phyloP scores from a whole-genome alignment of 2,888 invertebrate species.

The Chesias legatella region DNA sequence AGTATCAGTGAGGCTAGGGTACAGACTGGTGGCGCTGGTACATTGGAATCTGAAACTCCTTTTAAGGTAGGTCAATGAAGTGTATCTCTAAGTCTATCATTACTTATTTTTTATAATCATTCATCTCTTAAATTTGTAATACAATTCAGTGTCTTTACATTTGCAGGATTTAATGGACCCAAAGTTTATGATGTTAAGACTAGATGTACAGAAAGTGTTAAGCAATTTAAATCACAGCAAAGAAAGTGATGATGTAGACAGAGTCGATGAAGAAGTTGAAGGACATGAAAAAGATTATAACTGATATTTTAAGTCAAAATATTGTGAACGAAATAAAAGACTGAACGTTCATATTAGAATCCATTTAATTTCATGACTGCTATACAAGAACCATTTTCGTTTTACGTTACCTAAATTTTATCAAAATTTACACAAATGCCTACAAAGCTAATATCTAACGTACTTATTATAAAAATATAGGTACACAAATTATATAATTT shows the following conservation, averaged over 20 bases:
- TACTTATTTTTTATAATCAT: background rate
- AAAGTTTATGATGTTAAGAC: slow-evolving; percentile 70
- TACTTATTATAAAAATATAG: slow-evolving; percentile 74
- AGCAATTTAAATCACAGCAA: slow-evolving; percentile 57
- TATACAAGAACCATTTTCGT: slow-evolving; percentile 52
- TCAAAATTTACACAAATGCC: slow-evolving; percentile 75
- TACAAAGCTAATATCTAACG: slow-evolving; percentile 51
- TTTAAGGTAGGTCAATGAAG: slow-evolving; percentile 40
- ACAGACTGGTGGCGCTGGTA: slow-evolving; percentile 32
- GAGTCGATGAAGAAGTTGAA: slow-evolving; percentile 30
- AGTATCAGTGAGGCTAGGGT: slow-evolving; percentile 25
- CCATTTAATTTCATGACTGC: slow-evolving; percentile 70
- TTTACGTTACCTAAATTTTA: slow-evolving; percentile 57
- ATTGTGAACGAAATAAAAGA: slow-evolving; percentile 54
- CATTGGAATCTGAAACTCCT: slow-evolving; percentile 35
- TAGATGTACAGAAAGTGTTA: slow-evolving; percentile 70
- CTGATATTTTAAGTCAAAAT: background rate
- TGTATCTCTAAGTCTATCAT: too few relatives aligned
- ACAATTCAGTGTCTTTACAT: too few relatives aligned
- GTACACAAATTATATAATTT: slow-evolving; percentile 55
- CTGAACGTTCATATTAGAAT: slow-evolving; percentile 60
- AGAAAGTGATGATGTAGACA: slow-evolving; percentile 35
- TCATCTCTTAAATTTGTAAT: background rate
- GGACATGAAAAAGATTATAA: slow-evolving; percentile 10
- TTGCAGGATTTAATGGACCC: slow-evolving; percentile 73